These are phyloP conservation scores for Geophilus truncorum DNA, from an alignment of 2,888 invertebrate genomes.

Conservation along the genomic window DNA sequence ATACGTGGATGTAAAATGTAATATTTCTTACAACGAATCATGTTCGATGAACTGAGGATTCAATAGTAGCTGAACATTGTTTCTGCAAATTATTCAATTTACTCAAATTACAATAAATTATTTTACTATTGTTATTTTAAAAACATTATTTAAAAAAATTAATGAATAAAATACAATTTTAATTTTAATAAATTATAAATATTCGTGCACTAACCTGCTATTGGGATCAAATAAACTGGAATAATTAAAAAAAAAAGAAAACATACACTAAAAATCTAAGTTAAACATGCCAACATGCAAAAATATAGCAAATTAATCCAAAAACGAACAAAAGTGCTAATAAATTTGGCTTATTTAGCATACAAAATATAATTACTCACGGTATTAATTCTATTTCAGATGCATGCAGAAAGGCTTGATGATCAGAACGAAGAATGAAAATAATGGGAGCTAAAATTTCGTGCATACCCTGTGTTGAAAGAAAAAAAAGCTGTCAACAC, in stretches of 20 bases:
- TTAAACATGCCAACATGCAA: not conserved
- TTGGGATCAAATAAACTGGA: slow-evolving; percentile 36
- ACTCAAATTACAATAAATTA: not conserved
- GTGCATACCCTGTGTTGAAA: slow-evolving; percentile 66
- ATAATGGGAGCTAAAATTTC: slow-evolving; percentile 75
- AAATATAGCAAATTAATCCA: too few relatives aligned
- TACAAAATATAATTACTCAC: slow-evolving; percentile 43
- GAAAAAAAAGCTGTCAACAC: slow-evolving; percentile 31
- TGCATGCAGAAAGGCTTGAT: slow-evolving; percentile 61
- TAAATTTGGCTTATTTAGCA: not conserved
- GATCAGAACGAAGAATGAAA: slow-evolving; percentile 69
- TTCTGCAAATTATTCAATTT: slow-evolving; percentile 52
- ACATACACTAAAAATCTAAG: not conserved
- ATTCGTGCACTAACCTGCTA: slow-evolving; percentile 38
- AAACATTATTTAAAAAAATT: not conserved
- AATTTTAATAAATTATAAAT: not conserved
- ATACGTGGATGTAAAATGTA: not conserved
- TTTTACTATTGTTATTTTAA: too few relatives aligned
- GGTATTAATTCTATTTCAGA: slow-evolving; percentile 52
- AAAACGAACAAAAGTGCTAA: too few relatives aligned
- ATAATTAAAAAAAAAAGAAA: slow-evolving; percentile 29
- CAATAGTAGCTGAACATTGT: slow-evolving; percentile 60
- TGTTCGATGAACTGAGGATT: slow-evolving; percentile 67
- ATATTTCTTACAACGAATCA: slow-evolving; percentile 66
- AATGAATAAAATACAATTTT: not conserved